Percentiles rank a stretch among this genome's conserved stretches.
These are phyloP conservation scores for Dromius quadrimaculatus DNA, from an alignment of 2,888 invertebrate genomes.

Conservation along the genomic window DNA sequence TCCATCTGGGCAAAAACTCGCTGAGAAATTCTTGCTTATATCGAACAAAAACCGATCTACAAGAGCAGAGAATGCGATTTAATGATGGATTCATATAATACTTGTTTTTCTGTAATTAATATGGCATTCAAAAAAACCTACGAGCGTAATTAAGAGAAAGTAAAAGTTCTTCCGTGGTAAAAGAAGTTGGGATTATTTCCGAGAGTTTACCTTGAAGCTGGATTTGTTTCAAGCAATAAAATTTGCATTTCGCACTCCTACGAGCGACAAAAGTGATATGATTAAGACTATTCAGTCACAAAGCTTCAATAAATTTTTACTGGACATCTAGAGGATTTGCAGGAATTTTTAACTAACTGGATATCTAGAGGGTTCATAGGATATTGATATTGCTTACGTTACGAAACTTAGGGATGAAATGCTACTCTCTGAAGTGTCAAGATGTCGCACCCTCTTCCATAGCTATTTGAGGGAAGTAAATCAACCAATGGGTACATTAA, in stretches of 20 bases:
- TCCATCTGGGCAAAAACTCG: constrained; percentile 3
- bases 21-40: constrained; percentile 26
- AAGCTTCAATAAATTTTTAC: too few species aligned
- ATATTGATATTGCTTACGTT: too few species aligned
- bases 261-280: too few species aligned
- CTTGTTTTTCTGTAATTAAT: constrained; percentile 18
- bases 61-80: constrained; percentile 5
- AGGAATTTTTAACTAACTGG: too few species aligned
- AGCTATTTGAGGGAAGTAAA: too few species aligned
- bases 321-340: too few species aligned
- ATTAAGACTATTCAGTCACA: too few species aligned
- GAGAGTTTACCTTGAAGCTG: constrained; percentile 8
- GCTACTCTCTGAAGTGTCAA: too few species aligned
- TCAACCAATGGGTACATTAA: too few species aligned
- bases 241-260: constrained; percentile 24
- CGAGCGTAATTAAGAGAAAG: constrained; percentile 22
- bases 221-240: constrained; percentile 11
- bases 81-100: constrained; percentile 22
- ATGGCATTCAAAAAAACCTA: background rate
- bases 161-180: constrained; percentile 24
- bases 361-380: too few species aligned
- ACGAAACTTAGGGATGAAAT: too few species aligned
- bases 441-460: too few species aligned
- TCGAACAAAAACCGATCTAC: constrained; percentile 11
- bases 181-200: constrained; percentile 7